phyloP scores from a whole-genome alignment of 2,113 vertebrate species.

The Phaethornis superciliosus region DNA sequence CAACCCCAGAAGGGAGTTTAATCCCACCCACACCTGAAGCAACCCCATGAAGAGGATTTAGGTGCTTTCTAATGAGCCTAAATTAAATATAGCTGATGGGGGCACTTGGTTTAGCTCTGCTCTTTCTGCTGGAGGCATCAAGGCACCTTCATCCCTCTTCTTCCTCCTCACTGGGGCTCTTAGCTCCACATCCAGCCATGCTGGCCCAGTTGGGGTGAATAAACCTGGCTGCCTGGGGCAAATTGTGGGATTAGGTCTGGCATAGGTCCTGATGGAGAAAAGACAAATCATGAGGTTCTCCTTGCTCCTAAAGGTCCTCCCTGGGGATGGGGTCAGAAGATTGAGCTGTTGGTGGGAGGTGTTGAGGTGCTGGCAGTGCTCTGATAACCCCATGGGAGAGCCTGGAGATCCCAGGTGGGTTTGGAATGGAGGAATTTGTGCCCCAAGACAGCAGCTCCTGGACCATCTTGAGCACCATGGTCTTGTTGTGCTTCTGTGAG shows the following conservation, averaged over 20 bases:
- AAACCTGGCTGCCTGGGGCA: not conserved
- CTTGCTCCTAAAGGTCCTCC: accelerated
- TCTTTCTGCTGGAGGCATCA: not conserved
- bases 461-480: accelerated
- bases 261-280: accelerated
- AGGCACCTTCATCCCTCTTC: not conserved
- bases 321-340: accelerated
- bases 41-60: not conserved
- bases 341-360: not conserved
- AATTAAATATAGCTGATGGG: not conserved
- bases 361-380: accelerated
- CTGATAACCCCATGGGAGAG: accelerated
- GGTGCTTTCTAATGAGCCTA: not conserved
- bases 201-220: not conserved
- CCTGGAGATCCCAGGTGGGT: accelerated
- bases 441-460: not conserved
- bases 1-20: not conserved
- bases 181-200: too few species aligned
- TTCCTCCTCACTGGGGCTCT: too few species aligned
- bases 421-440: accelerated
- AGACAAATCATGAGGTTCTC: not conserved
- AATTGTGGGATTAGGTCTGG: accelerated
- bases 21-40: not conserved
- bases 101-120: not conserved
- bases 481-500: not conserved